A percentile compares a stretch with the other conserved stretches of the same genome.
These are phyloP conservation scores for Lepisosteus osseus DNA, from an alignment of 2,113 vertebrate genomes.

Conservation along the genomic window DNA sequence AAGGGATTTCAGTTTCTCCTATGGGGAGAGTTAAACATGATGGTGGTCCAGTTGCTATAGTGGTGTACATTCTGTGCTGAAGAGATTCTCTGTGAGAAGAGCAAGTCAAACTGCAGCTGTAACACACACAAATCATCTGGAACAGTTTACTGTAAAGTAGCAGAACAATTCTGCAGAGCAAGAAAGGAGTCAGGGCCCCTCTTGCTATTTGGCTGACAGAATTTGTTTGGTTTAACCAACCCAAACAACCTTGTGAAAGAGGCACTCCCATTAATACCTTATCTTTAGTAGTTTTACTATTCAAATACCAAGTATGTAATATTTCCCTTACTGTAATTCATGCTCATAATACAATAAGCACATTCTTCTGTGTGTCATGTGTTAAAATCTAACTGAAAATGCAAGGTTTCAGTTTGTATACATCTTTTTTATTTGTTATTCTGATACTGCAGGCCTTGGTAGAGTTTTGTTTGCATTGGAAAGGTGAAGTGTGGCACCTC, in stretches of 20 bases:
- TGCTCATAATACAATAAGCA: too few species aligned
- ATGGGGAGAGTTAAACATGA: conserved; percentile 45
- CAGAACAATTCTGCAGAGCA: conserved; percentile 67
- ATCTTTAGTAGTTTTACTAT: conserved; percentile 8
- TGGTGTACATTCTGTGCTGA: conserved; percentile 14
- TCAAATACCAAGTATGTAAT: too few species aligned
- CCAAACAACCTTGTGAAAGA: conserved; percentile 62
- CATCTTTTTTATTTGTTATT: too few species aligned
- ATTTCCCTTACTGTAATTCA: too few species aligned
- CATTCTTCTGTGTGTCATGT: too few species aligned
- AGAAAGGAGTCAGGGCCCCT: conserved; percentile 66
- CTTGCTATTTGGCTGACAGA: conserved; percentile 74
- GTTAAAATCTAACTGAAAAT: too few species aligned
- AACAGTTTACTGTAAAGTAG: conserved; percentile 78
- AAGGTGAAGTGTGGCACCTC: too few species aligned
- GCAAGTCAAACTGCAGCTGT: conserved; percentile 41
- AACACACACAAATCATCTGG: conserved; percentile 71
- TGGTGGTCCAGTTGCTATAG: conserved; percentile 54
- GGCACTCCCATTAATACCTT: conserved; percentile 13
- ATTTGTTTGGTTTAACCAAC: conserved; percentile 67
- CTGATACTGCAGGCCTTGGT: too few species aligned
- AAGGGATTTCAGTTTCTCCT: conserved; percentile 48
- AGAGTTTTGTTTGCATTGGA: too few species aligned
- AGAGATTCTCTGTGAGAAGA: conserved; percentile 32
- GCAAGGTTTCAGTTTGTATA: too few species aligned